A percentile compares a stretch with the other conserved stretches of the same genome.
Conservation (phyloP, 2,113 vertebrate genomes). For the Phalacrocorax pelagicus region DNA sequence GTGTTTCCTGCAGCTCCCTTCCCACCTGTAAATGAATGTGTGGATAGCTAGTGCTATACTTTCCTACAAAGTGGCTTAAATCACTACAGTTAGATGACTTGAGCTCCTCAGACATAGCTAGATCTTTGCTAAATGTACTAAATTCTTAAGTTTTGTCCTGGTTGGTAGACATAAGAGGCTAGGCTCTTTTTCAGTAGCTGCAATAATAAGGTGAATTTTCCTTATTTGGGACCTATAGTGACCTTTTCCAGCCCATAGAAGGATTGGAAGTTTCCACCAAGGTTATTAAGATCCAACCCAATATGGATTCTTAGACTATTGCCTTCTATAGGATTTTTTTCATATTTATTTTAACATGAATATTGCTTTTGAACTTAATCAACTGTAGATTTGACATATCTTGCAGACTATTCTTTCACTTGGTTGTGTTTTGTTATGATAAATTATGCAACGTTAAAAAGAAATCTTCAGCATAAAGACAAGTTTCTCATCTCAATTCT, state of each 20-base stretch:
- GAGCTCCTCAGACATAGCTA: background rate
- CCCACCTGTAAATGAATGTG: background rate
- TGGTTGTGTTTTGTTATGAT: background rate
- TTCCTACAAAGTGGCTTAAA: background rate
- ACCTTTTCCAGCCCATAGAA: background rate
- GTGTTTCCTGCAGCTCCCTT: background rate
- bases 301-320: background rate
- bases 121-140: background rate
- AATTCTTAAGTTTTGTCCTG: background rate
- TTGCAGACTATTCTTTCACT: background rate
- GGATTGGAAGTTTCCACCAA: background rate
- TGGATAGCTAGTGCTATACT: fast-evolving
- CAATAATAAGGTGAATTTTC: background rate
- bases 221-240: background rate
- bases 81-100: background rate
- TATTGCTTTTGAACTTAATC: background rate
- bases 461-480: background rate
- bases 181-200: background rate
- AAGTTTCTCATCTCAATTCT: background rate
- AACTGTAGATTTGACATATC: background rate
- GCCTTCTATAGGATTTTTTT: background rate
- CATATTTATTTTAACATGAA: background rate
- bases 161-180: background rate
- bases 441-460: background rate
- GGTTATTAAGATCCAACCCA: background rate